Evolutionary conservation across 64 coral and sea anemone species (phyloP).

Genomic region (Stichodactyla mertensii): DNA sequence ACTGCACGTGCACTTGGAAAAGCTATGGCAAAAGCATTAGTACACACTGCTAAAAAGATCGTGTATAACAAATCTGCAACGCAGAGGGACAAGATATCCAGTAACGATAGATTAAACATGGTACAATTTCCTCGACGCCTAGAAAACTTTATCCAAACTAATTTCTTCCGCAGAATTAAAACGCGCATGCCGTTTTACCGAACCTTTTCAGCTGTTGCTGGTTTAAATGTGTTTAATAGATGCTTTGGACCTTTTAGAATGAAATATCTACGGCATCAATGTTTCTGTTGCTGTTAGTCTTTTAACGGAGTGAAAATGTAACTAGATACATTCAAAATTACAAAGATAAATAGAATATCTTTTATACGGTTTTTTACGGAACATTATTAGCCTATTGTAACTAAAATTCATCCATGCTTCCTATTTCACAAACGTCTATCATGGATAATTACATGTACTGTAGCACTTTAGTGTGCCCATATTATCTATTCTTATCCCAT

Average conservation of each 20-base stretch:
- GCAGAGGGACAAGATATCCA: not conserved
- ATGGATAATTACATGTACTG: too few species aligned
- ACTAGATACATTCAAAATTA: too few species aligned
- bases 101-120: not conserved
- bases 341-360: too few species aligned
- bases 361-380: too few species aligned
- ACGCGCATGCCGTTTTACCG: not conserved
- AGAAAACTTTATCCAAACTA: not conserved
- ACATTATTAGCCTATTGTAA: too few species aligned
- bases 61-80: not conserved
- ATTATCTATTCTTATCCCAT: too few species aligned
- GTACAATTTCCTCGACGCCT: not conserved
- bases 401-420: too few species aligned
- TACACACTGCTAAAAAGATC: conserved; percentile 11
- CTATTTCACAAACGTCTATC: too few species aligned
- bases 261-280: not conserved
- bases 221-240: not conserved
- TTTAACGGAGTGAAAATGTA: not conserved
- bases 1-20: not conserved
- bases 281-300: not conserved
- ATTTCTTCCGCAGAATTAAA: not conserved
- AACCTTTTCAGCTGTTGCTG: not conserved
- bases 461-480: too few species aligned
- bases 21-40: conserved; percentile 14
- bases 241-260: not conserved